A percentile compares a stretch with the other conserved stretches of the same genome.
Conservation (phyloP, 2,113 vertebrate species). For the Stictonetta naevosa region DNA sequence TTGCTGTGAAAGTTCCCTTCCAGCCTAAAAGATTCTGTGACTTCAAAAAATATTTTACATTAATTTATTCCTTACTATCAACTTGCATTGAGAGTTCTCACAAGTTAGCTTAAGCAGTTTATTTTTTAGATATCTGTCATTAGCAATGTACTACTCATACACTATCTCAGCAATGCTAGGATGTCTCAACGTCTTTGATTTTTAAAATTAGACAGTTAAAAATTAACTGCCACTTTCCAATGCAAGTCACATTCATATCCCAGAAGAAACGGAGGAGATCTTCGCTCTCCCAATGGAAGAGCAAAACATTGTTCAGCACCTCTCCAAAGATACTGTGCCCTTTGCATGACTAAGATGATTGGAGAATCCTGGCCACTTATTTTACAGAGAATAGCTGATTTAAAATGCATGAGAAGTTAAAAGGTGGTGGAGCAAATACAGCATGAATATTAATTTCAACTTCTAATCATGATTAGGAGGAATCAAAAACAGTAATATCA, state of each 20-base stretch:
- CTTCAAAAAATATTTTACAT: not conserved
- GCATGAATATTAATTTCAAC: constrained; percentile 33
- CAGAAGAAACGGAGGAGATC: not conserved
- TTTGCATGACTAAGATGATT: not conserved
- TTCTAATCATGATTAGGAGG: not conserved
- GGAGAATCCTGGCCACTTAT: not conserved
- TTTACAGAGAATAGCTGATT: not conserved
- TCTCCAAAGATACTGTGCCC: not conserved
- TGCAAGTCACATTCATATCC: not conserved
- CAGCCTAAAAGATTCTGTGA: not conserved
- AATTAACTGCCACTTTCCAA: not conserved
- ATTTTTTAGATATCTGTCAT: not conserved
- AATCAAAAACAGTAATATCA: not conserved
- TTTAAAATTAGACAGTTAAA: constrained; percentile 6
- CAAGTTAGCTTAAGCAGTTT: not conserved
- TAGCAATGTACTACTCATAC: not conserved
- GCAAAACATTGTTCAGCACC: not conserved
- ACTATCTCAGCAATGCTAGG: not conserved
- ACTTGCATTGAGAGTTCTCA: not conserved
- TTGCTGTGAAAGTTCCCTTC: not conserved
- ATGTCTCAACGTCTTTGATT: not conserved
- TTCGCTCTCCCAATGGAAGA: not conserved
- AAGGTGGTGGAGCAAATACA: not conserved
- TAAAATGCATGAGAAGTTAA: constrained; percentile 30
- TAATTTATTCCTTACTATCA: not conserved